Conservation (phyloP, 2,113 vertebrate species). For the Bos javanicus region DNA sequence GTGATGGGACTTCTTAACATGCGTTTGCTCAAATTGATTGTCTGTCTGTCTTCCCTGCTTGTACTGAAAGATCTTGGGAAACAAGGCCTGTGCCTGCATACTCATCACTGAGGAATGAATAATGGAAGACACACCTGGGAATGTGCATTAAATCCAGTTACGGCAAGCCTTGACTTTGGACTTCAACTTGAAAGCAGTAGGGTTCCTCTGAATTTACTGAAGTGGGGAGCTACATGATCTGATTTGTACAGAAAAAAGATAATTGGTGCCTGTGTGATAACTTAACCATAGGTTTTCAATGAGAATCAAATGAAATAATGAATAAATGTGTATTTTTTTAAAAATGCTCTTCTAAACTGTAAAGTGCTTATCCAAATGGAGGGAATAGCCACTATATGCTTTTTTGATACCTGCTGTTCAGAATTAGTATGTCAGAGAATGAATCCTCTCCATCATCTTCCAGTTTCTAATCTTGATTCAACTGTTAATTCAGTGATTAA, state of each 20-base stretch:
- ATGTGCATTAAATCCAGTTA: neutral
- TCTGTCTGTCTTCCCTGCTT: neutral
- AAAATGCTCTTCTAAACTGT: constrained; percentile 18
- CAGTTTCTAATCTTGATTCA: neutral
- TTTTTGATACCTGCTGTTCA: neutral
- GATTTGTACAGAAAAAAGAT: neutral
- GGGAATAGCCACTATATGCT: neutral
- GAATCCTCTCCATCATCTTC: neutral
- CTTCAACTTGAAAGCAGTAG: neutral
- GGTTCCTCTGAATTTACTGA: neutral
- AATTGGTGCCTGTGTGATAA: constrained; percentile 8
- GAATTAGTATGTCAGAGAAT: neutral
- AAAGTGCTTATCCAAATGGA: constrained; percentile 9
- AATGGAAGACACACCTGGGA: neutral
- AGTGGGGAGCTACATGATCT: neutral
- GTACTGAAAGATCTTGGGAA: neutral
- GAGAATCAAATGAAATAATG: constrained; percentile 42
- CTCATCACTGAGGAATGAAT: neutral
- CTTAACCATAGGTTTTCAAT: constrained; percentile 12
- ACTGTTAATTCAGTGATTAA: constrained; percentile 56
- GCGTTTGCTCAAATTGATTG: neutral
- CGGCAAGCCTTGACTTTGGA: neutral
- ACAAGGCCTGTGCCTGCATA: neutral
- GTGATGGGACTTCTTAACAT: neutral
- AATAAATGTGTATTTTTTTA: neutral